Evolutionary conservation across 1,140 invertebrate genomes (phyloP).

Genomic region (Drosophila triauraria): DNA sequence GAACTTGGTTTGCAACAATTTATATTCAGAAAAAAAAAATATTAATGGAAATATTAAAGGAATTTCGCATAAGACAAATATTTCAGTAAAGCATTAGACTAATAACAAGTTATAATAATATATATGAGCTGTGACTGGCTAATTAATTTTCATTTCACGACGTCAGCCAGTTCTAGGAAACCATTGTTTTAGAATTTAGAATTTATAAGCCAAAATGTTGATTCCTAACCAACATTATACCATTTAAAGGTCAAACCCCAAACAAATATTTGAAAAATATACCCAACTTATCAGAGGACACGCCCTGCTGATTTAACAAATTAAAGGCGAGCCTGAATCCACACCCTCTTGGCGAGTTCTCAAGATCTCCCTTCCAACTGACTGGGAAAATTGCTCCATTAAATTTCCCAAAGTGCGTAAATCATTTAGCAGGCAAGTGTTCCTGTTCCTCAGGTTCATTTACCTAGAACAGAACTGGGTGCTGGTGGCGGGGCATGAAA

Average conservation of each 20-base stretch:
- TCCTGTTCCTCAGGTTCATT: constrained; percentile 77
- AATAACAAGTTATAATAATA: too few relatives aligned
- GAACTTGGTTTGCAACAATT: too few relatives aligned
- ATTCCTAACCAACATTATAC: too few relatives aligned
- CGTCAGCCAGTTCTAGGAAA: too few relatives aligned
- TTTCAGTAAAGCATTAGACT: too few relatives aligned
- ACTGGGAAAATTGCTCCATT: constrained; percentile 49
- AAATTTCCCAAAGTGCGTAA: constrained; percentile 60
- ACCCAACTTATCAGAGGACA: background rate
- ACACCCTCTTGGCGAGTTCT: constrained; percentile 11
- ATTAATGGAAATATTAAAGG: too few relatives aligned
- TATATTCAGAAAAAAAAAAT: background rate
- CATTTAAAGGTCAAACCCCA: background rate
- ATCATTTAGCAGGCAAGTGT: constrained; percentile 69
- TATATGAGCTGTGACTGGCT: background rate
- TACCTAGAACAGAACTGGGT: constrained; percentile 53
- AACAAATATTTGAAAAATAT: background rate
- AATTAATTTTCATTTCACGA: background rate
- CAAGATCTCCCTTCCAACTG: constrained; percentile 21
- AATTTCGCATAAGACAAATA: too few relatives aligned
- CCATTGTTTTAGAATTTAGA: too few relatives aligned
- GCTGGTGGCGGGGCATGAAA: constrained; percentile 3
- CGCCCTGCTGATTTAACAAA: constrained; percentile 11
- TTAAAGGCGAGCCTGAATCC: constrained; percentile 12
- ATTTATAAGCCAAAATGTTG: background rate